Base-by-base conservation (phyloP, 2,888 invertebrate species). In the Amphipyra tragopoginis region DNA sequence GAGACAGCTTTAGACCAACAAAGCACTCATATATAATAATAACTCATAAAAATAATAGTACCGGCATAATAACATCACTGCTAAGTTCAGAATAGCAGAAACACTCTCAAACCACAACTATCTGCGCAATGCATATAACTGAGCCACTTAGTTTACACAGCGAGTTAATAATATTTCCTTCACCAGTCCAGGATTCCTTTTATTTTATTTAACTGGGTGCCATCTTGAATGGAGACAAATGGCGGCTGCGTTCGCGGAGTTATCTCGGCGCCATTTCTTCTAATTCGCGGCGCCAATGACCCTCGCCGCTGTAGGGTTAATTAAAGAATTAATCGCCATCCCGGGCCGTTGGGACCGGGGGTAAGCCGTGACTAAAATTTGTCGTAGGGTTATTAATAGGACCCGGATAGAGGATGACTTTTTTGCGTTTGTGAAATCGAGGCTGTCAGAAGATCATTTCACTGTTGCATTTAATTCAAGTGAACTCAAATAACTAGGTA, bases 271-370 rank as follows among this genome's bases (percentile, higher is more conserved):
- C 85, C 86, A 85, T 89, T 89, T 87, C 90, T 89, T 89, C 88
- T 90, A 89, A 92, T 92, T 91, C 88, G 84, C 84, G 80, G 66
- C 83, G 83, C 84, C 84, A 83, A 83, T 85, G 86, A 81, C 83
- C 86, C 83, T 77, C 74, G 77, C 82, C 79, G 84, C 75, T 75
- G 83, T 78, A 83, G 86, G 87, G 90, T 91, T 93, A 92, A 93
- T 93, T 93, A 91, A 90, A 90, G 90, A 91, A 91, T 91, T 90
- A 90, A 91, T 91, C 86, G 88, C 77, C 65, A 75, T 77, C 81
- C 80, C 65, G 76, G 72, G 74, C 81, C 79, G 76, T 68, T 60
- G 76, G 80, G 76, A 71, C 77, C 80, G 75, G 72, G 77, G 79
- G 79, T 75, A 72, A 75, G 77, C 72, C 85, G 85, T 87, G 88